Percentiles rank a stretch among this genome's conserved stretches.
These are phyloP conservation scores for Eurytoma adleriae DNA, from an alignment of 2,888 invertebrate genomes.

Conservation along the genomic window DNA sequence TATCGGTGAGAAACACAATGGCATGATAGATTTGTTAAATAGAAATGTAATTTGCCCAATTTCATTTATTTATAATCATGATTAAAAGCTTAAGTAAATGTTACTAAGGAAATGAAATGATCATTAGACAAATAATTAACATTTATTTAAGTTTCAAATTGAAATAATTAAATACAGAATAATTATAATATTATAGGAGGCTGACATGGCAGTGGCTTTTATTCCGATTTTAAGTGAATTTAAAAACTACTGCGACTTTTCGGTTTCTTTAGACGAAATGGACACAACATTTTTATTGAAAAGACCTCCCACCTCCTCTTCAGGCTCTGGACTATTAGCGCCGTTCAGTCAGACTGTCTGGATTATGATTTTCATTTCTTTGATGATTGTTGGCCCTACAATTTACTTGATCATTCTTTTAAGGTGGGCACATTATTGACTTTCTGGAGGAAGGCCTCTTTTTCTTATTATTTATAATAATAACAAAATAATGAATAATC, in stretches of 20 bases:
- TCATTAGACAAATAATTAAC: not conserved
- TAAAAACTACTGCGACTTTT: conserved; percentile 79
- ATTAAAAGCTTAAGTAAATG: not conserved
- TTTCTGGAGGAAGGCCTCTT: not conserved
- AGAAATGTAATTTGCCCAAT: conserved; percentile 76
- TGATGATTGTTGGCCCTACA: conserved; percentile 86
- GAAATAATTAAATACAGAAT: not conserved
- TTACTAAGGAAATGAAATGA: not conserved
- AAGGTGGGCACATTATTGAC: conserved; percentile 73
- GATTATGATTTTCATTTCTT: conserved; percentile 85
- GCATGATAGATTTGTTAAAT: conserved; percentile 82
- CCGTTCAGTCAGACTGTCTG: conserved; percentile 87
- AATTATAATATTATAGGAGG: conserved; percentile 77
- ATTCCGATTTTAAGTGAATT: conserved; percentile 82
- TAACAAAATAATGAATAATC: not conserved
- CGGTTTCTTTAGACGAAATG: conserved; percentile 84
- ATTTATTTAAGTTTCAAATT: not conserved
- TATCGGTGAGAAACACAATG: conserved; percentile 79
- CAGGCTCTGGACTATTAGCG: conserved; percentile 88
- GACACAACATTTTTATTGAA: conserved; percentile 89
- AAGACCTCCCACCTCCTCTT: conserved; percentile 88
- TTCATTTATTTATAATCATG: not conserved
- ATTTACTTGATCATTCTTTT: conserved; percentile 84
- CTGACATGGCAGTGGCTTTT: conserved; percentile 88
- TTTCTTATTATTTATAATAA: not conserved